Evolutionary conservation across 2,888 invertebrate genomes (phyloP).

Genomic region (Philopedon plagiatum): DNA sequence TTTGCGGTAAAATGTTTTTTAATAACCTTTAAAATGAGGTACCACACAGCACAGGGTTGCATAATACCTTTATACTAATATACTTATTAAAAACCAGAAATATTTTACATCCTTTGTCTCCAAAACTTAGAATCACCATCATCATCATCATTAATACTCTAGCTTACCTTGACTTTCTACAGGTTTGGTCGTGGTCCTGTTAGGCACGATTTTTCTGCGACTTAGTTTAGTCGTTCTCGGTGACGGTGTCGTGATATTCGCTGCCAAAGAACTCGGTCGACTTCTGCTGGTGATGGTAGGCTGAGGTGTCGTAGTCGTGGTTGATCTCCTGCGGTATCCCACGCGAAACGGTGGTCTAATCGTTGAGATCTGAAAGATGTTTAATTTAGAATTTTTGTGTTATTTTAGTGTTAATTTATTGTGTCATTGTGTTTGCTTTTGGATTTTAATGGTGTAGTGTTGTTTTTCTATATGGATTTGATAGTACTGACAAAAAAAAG

Average conservation of each 20-base stretch:
- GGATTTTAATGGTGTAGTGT: background rate
- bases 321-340: conserved; percentile 56
- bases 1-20: no score
- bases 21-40: no score
- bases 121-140: conserved; percentile 7
- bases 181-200: conserved; percentile 50
- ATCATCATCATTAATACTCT: conserved; percentile 12
- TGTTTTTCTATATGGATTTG: no score
- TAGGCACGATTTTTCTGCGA: conserved; percentile 57
- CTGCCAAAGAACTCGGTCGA: conserved; percentile 47
- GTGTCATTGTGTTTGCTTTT: background rate
- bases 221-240: conserved; percentile 57
- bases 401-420: background rate
- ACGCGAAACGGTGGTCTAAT: conserved; percentile 54
- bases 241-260: conserved; percentile 43
- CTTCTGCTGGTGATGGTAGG: conserved; percentile 26
- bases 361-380: conserved; percentile 34
- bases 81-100: no score
- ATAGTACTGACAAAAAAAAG: no score
- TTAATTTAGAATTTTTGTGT: background rate
- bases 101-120: background rate
- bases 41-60: no score
- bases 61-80: no score
- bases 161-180: conserved; percentile 64
- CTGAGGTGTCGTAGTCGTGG: conserved; percentile 54